phyloP scores from a whole-genome alignment of 2,797 vertebrate species.

The Acrossocheilus wenchowensis region DNA sequence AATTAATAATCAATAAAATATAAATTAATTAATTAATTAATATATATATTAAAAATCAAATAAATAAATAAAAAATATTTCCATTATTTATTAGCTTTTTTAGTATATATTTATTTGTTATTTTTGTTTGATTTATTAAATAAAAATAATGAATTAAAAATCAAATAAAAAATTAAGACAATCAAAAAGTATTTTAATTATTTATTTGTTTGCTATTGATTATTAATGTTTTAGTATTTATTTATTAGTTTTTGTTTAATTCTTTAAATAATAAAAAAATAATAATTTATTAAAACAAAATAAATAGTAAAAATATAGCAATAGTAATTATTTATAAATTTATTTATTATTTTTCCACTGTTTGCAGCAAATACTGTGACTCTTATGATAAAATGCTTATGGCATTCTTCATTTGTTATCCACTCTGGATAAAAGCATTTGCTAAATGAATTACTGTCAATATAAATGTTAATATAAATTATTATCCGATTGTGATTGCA shows the following conservation, averaged over 20 bases:
- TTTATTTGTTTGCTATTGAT: not conserved
- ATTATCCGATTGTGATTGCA: not conserved
- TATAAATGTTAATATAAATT: not conserved
- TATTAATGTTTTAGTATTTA: not conserved
- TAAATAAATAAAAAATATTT: not conserved
- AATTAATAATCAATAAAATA: not conserved
- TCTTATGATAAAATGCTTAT: no score
- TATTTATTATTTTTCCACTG: not conserved
- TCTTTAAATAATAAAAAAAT: not conserved
- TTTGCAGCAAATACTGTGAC: no score
- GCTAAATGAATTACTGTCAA: not conserved
- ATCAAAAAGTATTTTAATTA: no score
- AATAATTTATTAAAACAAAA: not conserved
- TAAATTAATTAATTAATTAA: not conserved
- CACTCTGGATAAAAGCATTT: not conserved
- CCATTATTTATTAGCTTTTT: not conserved
- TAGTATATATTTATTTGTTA: no score
- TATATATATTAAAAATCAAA: no score
- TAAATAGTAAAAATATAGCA: not conserved
- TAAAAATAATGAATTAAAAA: no score
- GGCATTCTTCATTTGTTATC: no score
- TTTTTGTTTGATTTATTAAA: no score
- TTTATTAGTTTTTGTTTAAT: not conserved
- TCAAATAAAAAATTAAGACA: no score
- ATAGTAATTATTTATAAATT: not conserved